These are phyloP conservation scores for Proales similis DNA, from an alignment of 1,140 invertebrate species.

Conservation along the genomic window DNA sequence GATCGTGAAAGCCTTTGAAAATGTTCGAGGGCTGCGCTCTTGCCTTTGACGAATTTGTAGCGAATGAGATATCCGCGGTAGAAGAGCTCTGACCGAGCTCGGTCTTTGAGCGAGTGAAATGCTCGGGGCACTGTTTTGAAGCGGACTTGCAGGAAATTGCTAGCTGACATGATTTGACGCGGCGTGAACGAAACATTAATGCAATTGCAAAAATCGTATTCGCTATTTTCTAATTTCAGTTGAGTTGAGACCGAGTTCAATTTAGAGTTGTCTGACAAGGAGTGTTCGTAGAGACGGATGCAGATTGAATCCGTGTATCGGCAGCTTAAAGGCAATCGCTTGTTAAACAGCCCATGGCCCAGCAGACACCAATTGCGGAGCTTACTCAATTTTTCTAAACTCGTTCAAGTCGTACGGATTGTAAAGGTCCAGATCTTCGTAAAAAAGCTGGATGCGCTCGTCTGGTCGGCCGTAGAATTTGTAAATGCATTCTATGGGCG, in stretches of 20 bases:
- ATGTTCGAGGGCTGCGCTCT: background rate
- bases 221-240: conserved; percentile 3
- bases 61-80: conserved; percentile 25
- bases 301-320: conserved; percentile 32
- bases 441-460: conserved; percentile 21
- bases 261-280: too few relatives aligned
- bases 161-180: conserved; percentile 33
- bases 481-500: conserved; percentile 18
- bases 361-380: too few relatives aligned
- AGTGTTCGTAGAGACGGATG: conserved; percentile 28
- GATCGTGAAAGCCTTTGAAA: background rate
- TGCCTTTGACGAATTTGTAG: conserved; percentile 30
- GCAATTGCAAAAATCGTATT: conserved; percentile 36
- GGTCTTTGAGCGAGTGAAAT: conserved; percentile 29
- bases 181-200: conserved; percentile 37
- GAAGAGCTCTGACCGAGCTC: too few relatives aligned
- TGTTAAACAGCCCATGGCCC: too few relatives aligned
- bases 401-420: conserved; percentile 35
- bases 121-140: background rate
- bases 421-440: conserved; percentile 22
- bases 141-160: conserved; percentile 16
- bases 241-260: too few relatives aligned
- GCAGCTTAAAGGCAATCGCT: conserved; percentile 13
- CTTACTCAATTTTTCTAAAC: conserved; percentile 38
- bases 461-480: conserved; percentile 22